Conservation (phyloP, 1,140 invertebrate species). For the Drosophila rufa region DNA sequence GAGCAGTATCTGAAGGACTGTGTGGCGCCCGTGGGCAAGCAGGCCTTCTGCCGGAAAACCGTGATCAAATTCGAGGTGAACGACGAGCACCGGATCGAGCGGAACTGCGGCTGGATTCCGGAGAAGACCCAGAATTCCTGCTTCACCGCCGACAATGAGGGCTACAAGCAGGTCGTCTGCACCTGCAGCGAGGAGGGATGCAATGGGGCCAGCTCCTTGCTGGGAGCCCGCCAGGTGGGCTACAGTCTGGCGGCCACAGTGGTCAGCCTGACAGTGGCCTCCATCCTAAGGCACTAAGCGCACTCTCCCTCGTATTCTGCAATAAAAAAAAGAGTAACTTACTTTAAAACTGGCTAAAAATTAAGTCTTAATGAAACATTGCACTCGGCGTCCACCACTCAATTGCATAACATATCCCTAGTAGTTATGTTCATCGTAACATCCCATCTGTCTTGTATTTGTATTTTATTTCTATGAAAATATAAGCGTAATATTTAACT, state of each 20-base stretch:
- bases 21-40: not conserved
- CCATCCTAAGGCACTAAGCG: slow-evolving; percentile 42
- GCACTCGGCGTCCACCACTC: slow-evolving; percentile 33
- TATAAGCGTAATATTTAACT: slow-evolving; percentile 54
- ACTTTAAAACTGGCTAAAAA: slow-evolving; percentile 32
- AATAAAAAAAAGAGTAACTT: slow-evolving; percentile 45
- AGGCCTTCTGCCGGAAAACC: slow-evolving; percentile 76
- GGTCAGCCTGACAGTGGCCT: slow-evolving; percentile 35
- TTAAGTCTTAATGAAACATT: slow-evolving; percentile 33
- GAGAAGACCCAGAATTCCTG: slow-evolving; percentile 83
- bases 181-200: slow-evolving; percentile 87
- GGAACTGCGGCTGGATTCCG: slow-evolving; percentile 86
- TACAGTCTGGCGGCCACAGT: slow-evolving; percentile 35
- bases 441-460: slow-evolving; percentile 29
- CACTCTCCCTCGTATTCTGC: not conserved
- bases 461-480: slow-evolving; percentile 57
- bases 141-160: slow-evolving; percentile 86
- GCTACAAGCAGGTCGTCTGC: slow-evolving; percentile 86
- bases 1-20: slow-evolving; percentile 74
- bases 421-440: slow-evolving; percentile 22
- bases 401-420: slow-evolving; percentile 27
- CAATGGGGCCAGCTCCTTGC: slow-evolving; percentile 76
- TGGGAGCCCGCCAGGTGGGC: slow-evolving; percentile 27
- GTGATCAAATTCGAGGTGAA: slow-evolving; percentile 84
- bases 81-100: slow-evolving; percentile 85